Evolutionary conservation across 2,113 vertebrate genomes (phyloP).

Genomic region (Toxostoma redivivum): DNA sequence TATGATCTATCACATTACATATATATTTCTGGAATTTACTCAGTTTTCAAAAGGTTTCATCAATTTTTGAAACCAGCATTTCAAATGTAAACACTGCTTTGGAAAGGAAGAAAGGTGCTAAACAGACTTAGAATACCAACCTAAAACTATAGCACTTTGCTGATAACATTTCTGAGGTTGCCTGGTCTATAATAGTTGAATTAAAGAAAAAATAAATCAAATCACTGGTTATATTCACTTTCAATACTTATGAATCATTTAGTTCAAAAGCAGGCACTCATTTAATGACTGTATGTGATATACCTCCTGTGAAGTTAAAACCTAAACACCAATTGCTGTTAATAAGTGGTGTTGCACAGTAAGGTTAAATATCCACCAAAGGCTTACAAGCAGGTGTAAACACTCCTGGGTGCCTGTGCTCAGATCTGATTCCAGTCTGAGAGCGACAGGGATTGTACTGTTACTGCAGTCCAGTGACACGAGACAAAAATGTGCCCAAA

Average conservation of each 20-base stretch:
- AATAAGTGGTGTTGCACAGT: neutral
- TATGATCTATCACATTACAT: neutral
- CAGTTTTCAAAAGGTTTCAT: neutral
- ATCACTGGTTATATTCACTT: neutral
- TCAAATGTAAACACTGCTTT: neutral
- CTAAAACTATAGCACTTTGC: neutral
- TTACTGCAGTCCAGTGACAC: neutral
- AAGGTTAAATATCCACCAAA: neutral
- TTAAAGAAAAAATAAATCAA: neutral
- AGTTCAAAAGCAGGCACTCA: slow-evolving; percentile 3
- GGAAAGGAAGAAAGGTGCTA: neutral
- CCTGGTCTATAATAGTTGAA: neutral
- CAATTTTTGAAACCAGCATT: neutral
- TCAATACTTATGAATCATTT: slow-evolving; percentile 1
- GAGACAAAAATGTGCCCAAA: neutral
- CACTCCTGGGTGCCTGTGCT: neutral
- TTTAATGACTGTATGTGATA: slow-evolving; percentile 7
- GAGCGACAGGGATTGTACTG: neutral
- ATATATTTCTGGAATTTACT: neutral
- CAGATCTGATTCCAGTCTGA: neutral
- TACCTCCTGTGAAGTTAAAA: neutral
- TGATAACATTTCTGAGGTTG: neutral
- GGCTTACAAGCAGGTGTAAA: neutral
- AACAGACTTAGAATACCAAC: neutral
- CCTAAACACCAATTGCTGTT: slow-evolving; percentile 31